Evolutionary conservation across 2,113 vertebrate genomes (phyloP), one percentile per base, ranked within the genome.

Genomic region (Beaufortia kweichowensis): DNA sequence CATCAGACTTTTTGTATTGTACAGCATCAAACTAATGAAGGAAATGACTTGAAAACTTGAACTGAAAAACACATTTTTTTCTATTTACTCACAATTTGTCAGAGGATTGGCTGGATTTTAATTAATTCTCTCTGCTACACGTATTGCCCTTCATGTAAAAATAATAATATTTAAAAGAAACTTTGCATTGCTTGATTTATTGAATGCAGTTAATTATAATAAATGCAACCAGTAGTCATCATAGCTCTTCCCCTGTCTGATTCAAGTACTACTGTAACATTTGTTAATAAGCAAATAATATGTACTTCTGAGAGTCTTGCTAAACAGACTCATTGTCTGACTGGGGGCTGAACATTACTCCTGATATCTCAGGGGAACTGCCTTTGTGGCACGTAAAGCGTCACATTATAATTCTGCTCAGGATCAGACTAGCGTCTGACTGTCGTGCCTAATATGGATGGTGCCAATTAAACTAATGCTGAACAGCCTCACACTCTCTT

Each of bases 391-490:
- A 39, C 65, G 39, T 81, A n/a, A 71, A 75, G 43, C 24, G 79
- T 65, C 46, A 64, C 35, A 82, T 82, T 82, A 67, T 65, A 76
- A 85, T 81, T 85, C 85, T 63, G 61, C 56, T 78, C 76, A 78
- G 65, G 64, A 35, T 59, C 35, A 63, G 67, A 33, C 79, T 29
- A 33, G 60, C 77, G 61, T 77, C 78, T 66, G 76, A 71, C 64
- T 82, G 77, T 82, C 83, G 81, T 70, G 53, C 41, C 57, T 68
- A 79, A 81, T 78, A 82, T 68, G 75, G 81, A 76, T 78, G 72
- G 76, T 64, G 75, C 77, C 72, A 81, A 83, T 86, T 84, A 80
- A 59, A 69, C 60, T 53, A 59, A 21, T 53, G 61, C n/a, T 12
- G 14, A 15, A 59, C 28, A 79, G 56, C 72, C 67, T 75, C 57